A percentile compares a stretch with the other conserved stretches of the same genome.
Evolutionary conservation across 2,888 invertebrate genomes (phyloP).

Genomic region (Tipula lateralis): DNA sequence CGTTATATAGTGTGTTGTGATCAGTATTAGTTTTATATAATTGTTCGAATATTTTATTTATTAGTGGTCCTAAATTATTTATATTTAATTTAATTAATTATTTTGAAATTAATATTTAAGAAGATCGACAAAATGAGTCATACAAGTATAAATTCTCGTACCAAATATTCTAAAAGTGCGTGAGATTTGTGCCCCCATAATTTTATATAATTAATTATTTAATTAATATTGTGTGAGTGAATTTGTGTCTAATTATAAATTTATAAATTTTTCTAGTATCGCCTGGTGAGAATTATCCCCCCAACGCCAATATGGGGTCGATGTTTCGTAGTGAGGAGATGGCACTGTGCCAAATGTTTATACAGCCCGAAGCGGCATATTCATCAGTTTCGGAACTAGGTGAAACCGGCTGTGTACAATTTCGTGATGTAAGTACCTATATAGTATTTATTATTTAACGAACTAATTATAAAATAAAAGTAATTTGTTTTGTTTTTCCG

Average conservation of each 20-base stretch:
- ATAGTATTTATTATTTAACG: background rate
- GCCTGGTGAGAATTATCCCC: slow-evolving; percentile 32
- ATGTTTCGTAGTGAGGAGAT: slow-evolving; percentile 88
- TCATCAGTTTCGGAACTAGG: slow-evolving; percentile 90
- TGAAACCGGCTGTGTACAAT: slow-evolving; percentile 89
- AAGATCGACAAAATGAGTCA: slow-evolving; percentile 12
- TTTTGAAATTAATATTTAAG: background rate
- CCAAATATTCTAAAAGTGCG: background rate
- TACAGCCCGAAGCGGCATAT: slow-evolving; percentile 94
- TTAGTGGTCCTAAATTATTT: background rate
- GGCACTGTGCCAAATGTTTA: slow-evolving; percentile 89
- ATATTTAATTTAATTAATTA: background rate
- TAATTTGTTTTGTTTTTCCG: background rate
- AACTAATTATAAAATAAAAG: slow-evolving; percentile 40
- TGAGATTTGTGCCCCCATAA: background rate
- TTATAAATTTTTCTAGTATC: slow-evolving; percentile 31
- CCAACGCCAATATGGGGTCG: slow-evolving; percentile 60
- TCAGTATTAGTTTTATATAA: background rate
- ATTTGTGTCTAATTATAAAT: background rate
- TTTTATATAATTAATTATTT: background rate
- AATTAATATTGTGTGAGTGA: background rate
- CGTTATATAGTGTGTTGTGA: background rate
- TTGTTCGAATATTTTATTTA: background rate
- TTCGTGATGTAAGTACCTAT: slow-evolving; percentile 77
- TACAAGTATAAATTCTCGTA: background rate